A percentile compares a stretch with the other conserved stretches of the same genome.
Conservation (phyloP, 1,140 invertebrate genomes). For the Drosophila paulistorum region DNA sequence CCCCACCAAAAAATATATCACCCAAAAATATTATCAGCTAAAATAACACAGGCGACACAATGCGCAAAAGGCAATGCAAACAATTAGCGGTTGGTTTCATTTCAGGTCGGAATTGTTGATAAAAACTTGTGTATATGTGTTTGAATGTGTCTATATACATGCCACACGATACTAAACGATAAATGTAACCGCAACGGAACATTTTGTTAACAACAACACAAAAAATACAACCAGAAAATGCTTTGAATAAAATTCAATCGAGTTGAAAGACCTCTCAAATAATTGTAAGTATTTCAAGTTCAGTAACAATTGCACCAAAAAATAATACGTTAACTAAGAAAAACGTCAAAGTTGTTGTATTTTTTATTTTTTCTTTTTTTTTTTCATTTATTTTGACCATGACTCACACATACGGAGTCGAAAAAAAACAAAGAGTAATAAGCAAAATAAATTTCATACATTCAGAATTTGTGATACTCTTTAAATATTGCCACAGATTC, state of each 20-base stretch:
- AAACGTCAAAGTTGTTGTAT: neutral
- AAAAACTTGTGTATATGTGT: conserved; percentile 13
- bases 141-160: neutral
- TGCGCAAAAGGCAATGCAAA: conserved; percentile 21
- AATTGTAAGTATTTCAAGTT: neutral
- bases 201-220: neutral
- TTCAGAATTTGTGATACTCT: neutral
- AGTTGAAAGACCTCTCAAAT: conserved; percentile 8
- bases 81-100: conserved; percentile 24
- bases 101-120: conserved; percentile 20
- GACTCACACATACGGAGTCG: neutral
- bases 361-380: neutral
- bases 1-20: neutral
- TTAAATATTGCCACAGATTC: no score
- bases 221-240: neutral
- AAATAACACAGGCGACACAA: conserved; percentile 17
- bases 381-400: neutral
- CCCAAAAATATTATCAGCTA: conserved; percentile 24
- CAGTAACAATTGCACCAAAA: neutral
- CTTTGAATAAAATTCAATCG: neutral
- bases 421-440: conserved; percentile 1
- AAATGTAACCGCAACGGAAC: conserved; percentile 1
- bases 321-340: conserved; percentile 7
- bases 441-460: neutral
- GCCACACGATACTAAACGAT: neutral